phyloP scores from a whole-genome alignment of 2,113 vertebrate species.

The Ondatra zibethicus region DNA sequence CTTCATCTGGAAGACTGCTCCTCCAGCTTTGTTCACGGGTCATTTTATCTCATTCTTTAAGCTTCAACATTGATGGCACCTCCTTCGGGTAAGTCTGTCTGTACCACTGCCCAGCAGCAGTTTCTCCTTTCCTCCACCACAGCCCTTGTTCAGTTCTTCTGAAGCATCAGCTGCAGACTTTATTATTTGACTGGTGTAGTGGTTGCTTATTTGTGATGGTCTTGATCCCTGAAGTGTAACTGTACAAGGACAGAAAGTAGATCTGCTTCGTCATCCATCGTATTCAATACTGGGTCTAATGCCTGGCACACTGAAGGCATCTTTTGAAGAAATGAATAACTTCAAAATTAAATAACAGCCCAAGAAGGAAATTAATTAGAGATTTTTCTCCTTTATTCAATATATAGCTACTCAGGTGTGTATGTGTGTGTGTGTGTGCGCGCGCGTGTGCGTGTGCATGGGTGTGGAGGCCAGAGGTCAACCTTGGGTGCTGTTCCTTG shows the following conservation, averaged over 20 bases:
- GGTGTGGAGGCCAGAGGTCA: not conserved
- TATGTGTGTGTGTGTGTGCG: not conserved
- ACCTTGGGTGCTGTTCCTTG: not conserved
- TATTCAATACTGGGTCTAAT: not conserved
- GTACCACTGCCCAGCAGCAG: fast-evolving
- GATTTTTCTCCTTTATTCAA: not conserved
- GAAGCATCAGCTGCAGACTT: not conserved
- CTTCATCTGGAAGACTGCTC: not conserved
- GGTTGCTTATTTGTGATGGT: not conserved
- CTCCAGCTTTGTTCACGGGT: not conserved
- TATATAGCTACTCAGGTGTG: not conserved
- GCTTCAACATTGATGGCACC: not conserved
- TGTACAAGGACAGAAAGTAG: not conserved
- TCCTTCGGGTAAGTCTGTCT: constrained; percentile 11
- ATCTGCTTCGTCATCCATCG: not conserved
- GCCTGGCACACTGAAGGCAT: not conserved
- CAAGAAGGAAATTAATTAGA: not conserved
- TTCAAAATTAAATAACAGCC: constrained; percentile 23
- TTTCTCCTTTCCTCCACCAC: not conserved
- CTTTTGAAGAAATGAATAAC: constrained; percentile 20
- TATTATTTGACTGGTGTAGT: not conserved
- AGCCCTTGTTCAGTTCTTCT: not conserved
- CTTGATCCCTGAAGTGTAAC: not conserved
- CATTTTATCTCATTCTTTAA: not conserved
- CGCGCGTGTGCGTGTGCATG: not conserved